These are phyloP conservation scores for Diorhabda carinulata DNA, from an alignment of 1,140 invertebrate species.

Conservation along the genomic window DNA sequence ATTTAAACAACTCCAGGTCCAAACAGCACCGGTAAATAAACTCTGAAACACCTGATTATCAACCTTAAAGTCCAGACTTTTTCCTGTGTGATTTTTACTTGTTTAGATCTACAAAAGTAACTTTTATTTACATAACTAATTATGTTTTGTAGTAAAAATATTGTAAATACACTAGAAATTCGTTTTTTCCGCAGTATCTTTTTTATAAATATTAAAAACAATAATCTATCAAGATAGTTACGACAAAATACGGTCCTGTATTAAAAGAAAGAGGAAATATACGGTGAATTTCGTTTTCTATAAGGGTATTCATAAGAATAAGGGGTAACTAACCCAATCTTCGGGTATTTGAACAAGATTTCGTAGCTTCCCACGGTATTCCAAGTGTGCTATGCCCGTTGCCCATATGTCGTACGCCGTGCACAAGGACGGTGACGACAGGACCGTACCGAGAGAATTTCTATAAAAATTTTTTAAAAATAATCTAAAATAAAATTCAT, in stretches of 20 bases:
- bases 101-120: not conserved
- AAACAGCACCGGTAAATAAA: no score
- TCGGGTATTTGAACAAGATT: slow-evolving; percentile 26
- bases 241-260: slow-evolving; percentile 6
- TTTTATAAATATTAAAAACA: not conserved
- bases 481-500: no score
- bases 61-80: not conserved
- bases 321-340: slow-evolving; percentile 26
- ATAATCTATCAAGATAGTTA: not conserved
- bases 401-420: slow-evolving; percentile 31
- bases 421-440: slow-evolving; percentile 23
- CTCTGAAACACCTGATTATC: no score
- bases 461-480: no score
- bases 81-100: not conserved
- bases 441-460: slow-evolving; percentile 4
- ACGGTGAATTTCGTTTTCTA: slow-evolving; percentile 25
- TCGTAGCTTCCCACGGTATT: slow-evolving; percentile 29
- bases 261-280: slow-evolving; percentile 25
- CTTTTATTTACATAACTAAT: not conserved
- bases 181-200: not conserved
- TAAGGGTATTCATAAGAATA: slow-evolving; percentile 21
- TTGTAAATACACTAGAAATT: not conserved
- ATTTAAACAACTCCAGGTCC: no score
- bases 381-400: slow-evolving; percentile 24
- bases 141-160: not conserved